Evolutionary conservation across 2,888 invertebrate genomes (phyloP).

Genomic region (Drosophila macrothrix): DNA sequence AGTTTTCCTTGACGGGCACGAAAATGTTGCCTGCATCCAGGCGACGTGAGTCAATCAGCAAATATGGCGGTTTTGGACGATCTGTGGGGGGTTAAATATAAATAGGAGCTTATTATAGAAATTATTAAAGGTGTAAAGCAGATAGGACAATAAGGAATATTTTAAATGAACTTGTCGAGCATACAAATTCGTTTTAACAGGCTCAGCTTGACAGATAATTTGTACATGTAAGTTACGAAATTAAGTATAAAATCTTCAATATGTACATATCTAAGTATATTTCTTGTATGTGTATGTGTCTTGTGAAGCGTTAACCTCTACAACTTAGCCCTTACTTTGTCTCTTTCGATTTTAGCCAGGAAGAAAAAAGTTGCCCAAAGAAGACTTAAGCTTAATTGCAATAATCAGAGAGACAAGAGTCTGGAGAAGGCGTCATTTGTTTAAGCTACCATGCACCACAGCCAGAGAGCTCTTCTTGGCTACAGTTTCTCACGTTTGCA

Average conservation of each 20-base stretch:
- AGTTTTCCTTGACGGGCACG: conserved; percentile 94
- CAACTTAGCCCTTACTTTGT: no score
- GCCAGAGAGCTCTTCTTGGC: background rate
- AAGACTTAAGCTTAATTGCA: background rate
- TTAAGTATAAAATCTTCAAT: background rate
- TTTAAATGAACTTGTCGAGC: background rate
- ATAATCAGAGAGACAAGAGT: background rate
- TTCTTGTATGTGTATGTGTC: background rate
- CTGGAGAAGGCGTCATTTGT: conserved; percentile 8
- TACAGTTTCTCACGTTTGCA: conserved; percentile 16
- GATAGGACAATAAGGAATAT: no score
- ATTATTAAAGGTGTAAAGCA: background rate
- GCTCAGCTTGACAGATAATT: background rate
- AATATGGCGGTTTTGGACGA: conserved; percentile 93
- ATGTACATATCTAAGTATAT: background rate
- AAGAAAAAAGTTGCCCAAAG: background rate
- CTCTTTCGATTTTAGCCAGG: background rate
- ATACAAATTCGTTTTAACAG: background rate
- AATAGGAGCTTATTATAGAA: background rate
- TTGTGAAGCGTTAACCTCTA: no score
- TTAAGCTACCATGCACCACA: conserved; percentile 1
- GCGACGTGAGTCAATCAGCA: conserved; percentile 93
- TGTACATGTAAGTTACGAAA: background rate
- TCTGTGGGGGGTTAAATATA: conserved; percentile 86
- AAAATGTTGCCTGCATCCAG: conserved; percentile 94